These are phyloP conservation scores for Natrix natrix DNA, from an alignment of 2,797 vertebrate genomes.

Conservation along the genomic window DNA sequence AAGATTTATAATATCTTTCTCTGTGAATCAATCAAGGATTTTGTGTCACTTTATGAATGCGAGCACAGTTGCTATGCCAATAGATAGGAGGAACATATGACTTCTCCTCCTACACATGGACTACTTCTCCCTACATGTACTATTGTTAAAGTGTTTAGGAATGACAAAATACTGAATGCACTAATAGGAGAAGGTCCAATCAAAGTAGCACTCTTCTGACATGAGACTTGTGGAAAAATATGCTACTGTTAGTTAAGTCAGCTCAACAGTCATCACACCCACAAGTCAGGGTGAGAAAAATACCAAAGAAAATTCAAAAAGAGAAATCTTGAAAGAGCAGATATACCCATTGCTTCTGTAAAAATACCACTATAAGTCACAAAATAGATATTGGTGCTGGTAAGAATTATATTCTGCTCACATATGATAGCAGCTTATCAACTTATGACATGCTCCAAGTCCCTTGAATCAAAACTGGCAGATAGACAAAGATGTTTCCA, in stretches of 20 bases:
- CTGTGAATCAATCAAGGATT: constrained; percentile 57
- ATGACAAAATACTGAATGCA: constrained; percentile 21
- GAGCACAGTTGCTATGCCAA: constrained; percentile 59
- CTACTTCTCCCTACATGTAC: constrained; percentile 54
- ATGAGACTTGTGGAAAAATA: neutral
- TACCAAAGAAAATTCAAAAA: neutral
- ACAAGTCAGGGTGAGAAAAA: no score
- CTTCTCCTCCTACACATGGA: constrained; percentile 51
- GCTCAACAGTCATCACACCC: neutral
- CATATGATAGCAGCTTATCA: neutral
- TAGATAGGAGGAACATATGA: constrained; percentile 53
- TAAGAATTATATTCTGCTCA: neutral
- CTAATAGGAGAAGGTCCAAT: neutral
- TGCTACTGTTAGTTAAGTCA: neutral
- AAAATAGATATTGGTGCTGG: neutral
- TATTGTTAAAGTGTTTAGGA: constrained; percentile 50
- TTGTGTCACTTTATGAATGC: constrained; percentile 53
- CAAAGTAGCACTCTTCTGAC: neutral
- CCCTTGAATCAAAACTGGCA: neutral
- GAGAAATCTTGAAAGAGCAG: neutral
- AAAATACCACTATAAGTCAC: neutral
- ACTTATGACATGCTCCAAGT: neutral
- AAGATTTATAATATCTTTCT: constrained; percentile 56
- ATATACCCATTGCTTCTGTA: neutral
- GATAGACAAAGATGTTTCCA: neutral